These are phyloP conservation scores for Semotilus atromaculatus DNA, from an alignment of 2,797 vertebrate genomes.

Conservation along the genomic window DNA sequence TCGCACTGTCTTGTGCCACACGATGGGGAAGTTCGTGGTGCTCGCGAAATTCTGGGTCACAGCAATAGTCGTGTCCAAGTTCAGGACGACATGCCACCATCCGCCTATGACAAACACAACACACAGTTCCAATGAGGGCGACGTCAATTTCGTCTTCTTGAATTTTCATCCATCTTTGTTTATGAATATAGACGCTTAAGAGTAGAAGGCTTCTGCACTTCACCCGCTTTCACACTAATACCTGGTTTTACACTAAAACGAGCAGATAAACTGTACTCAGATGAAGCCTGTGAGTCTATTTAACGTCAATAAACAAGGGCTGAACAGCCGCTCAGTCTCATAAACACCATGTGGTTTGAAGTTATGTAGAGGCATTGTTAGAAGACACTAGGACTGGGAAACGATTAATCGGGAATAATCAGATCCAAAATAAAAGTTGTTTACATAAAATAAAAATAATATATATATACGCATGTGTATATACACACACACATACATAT, in stretches of 20 bases:
- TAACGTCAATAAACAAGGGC: background rate
- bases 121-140: background rate
- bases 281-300: background rate
- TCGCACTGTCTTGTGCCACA: constrained; percentile 97
- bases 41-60: constrained; percentile 97
- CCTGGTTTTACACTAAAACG: background rate
- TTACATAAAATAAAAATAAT: no score
- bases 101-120: constrained; percentile 79
- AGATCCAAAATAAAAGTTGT: no score
- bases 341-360: constrained; percentile 1
- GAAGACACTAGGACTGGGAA: background rate
- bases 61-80: constrained; percentile 93
- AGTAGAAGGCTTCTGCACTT: background rate
- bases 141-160: no score
- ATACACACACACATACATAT: no score
- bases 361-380: background rate
- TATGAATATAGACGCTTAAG: no score
- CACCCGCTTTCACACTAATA: background rate
- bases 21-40: constrained; percentile 94
- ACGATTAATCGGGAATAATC: no score
- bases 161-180: no score
- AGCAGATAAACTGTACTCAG: background rate
- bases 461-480: no score
- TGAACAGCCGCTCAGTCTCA: constrained; percentile 2
- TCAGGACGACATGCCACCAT: constrained; percentile 99